phyloP scores from a whole-genome alignment of 2,113 vertebrate genomes.

The Halcyon senegalensis region DNA sequence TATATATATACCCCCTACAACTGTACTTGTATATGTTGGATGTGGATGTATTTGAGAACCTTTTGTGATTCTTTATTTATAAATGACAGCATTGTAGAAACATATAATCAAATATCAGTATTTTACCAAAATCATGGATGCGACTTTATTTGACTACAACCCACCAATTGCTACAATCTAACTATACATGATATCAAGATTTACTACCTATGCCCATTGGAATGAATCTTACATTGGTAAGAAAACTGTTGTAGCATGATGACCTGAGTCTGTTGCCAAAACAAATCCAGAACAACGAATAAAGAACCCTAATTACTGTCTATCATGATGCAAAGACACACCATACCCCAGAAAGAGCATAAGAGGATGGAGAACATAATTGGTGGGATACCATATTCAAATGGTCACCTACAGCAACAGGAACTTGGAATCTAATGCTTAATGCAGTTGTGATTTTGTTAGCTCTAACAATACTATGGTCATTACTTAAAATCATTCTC shows the following conservation, averaged over 20 bases:
- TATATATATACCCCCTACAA: neutral
- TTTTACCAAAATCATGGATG: neutral
- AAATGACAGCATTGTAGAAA: neutral
- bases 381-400: neutral
- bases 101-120: neutral
- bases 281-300: neutral
- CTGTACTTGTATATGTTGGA: neutral
- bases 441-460: neutral
- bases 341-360: neutral
- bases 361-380: neutral
- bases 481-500: neutral
- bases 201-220: neutral
- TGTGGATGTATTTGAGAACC: neutral
- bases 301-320: rapidly evolving
- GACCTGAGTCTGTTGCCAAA: neutral
- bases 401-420: no score
- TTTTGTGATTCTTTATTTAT: neutral
- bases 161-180: neutral
- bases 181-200: neutral
- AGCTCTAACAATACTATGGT: neutral
- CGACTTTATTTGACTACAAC: neutral
- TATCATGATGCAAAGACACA: neutral
- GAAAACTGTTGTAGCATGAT: neutral
- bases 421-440: neutral
- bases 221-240: neutral